These are phyloP conservation scores for Dermolepida albohirtum DNA, from an alignment of 2,888 invertebrate species.

Conservation along the genomic window DNA sequence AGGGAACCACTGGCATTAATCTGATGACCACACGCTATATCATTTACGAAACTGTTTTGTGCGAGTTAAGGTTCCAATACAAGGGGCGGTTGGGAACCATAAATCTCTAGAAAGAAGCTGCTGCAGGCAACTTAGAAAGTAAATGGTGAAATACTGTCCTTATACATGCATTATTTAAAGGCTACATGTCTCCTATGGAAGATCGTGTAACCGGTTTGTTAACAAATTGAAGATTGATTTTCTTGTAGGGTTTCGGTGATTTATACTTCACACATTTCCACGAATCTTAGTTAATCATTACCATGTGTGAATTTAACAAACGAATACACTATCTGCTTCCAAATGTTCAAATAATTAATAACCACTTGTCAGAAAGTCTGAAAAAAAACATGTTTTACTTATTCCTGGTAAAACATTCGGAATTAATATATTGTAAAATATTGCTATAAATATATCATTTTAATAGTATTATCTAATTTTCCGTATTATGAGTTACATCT, in stretches of 20 bases:
- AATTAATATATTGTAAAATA: too few relatives aligned
- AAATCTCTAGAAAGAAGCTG: slow-evolving; percentile 46
- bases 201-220: slow-evolving; percentile 52
- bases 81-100: slow-evolving; percentile 47
- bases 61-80: slow-evolving; percentile 44
- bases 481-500: too few relatives aligned
- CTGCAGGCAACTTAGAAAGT: slow-evolving; percentile 45
- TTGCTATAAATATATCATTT: too few relatives aligned
- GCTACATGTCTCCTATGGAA: slow-evolving; percentile 24
- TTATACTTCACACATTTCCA: slow-evolving; percentile 51
- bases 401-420: too few relatives aligned
- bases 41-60: slow-evolving; percentile 43
- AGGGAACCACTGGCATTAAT: slow-evolving; percentile 47
- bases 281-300: slow-evolving; percentile 35
- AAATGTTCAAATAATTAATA: slow-evolving; percentile 20
- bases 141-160: slow-evolving; percentile 44
- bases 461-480: too few relatives aligned
- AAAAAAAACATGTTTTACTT: too few relatives aligned
- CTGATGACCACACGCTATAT: slow-evolving; percentile 48
- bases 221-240: slow-evolving; percentile 55
- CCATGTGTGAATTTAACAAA: slow-evolving; percentile 40
- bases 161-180: slow-evolving; percentile 44
- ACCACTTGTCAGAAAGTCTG: too few relatives aligned
- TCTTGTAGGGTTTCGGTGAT: slow-evolving; percentile 49
- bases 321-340: slow-evolving; percentile 1